Evolutionary conservation across 2,797 vertebrate species (phyloP), one percentile per base, ranked within the genome.

Genomic region (Enteromius viviparus): DNA sequence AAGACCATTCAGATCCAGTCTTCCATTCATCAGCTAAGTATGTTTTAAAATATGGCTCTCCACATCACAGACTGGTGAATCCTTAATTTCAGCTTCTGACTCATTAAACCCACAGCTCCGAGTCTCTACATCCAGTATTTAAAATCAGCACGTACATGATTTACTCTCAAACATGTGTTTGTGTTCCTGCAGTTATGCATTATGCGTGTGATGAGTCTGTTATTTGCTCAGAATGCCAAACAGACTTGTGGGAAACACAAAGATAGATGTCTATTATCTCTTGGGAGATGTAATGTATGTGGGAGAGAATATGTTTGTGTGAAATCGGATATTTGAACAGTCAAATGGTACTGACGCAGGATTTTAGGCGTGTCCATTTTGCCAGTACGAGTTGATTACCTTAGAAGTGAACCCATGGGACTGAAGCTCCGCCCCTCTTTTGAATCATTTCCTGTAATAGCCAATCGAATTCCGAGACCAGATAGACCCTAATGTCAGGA

Each of bases 181-280:
- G 42, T 84, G 65, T 62, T 51, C 53, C 51, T 58, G 60, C 72
- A 29, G 34, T 42, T 40, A 70, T 69, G 21, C 65, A 81, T 68
- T 71, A 71, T 47, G 45, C 37, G 0, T 53, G 42, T 51, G 23
- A 80, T n/a, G 64, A 79, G 58, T 58, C 47, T 85, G 70, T 81
- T 82, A 83, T 87, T 87, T 84, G 58, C 81, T 81, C 84, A 74
- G 72, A 69, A 37, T 72, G 45, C 26, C 64, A 78, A 76, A 70
- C 40, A 60, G 37, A 58, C 77, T 72, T 81, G 77, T 77, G 70
- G 87, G 85, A 87, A 86, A 83, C 77, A 8, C 82, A 77, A 37
- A 81, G 66, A 82, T 64, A 83, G 82, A 85, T 78, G 78, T 80
- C 83, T 81, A 55, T 85, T 84, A 87, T 87, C 84, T 70, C 74